Conservation (phyloP, 2,113 vertebrate genomes). For the Coregonus clupeaformis region DNA sequence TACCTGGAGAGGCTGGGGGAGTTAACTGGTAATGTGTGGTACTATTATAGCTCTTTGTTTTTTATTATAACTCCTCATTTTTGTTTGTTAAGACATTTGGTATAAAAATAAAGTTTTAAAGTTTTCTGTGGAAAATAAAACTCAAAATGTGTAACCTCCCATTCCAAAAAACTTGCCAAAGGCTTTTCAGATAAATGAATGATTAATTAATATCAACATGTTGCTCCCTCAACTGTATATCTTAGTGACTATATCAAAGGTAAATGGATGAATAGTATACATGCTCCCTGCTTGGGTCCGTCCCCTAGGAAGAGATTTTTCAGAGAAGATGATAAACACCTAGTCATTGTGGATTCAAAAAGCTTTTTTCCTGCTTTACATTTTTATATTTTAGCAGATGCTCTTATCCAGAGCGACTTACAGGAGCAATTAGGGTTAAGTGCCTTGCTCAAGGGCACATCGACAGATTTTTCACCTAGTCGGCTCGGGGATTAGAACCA, state of each 20-base stretch:
- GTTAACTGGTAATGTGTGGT: constrained; percentile 30
- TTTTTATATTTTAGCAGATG: too few relatives aligned
- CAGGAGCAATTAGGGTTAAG: too few relatives aligned
- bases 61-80: not conserved
- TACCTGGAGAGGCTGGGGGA: not conserved
- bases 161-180: not conserved
- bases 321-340: constrained; percentile 34
- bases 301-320: constrained; percentile 18
- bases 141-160: not conserved
- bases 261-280: constrained; percentile 31
- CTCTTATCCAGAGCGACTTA: too few relatives aligned
- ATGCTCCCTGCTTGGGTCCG: constrained; percentile 2
- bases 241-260: not conserved
- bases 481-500: too few relatives aligned
- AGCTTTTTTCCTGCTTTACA: constrained; percentile 33
- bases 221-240: not conserved
- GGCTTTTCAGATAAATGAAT: constrained; percentile 18
- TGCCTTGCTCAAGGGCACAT: too few relatives aligned
- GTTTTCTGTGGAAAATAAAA: too few relatives aligned
- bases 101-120: not conserved
- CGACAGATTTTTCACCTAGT: too few relatives aligned
- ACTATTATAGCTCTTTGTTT: constrained; percentile 12
- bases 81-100: not conserved
- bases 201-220: constrained; percentile 42
- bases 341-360: constrained; percentile 8